Base-by-base conservation (phyloP, 1,140 invertebrate genomes). In the Colletes latitarsis region DNA sequence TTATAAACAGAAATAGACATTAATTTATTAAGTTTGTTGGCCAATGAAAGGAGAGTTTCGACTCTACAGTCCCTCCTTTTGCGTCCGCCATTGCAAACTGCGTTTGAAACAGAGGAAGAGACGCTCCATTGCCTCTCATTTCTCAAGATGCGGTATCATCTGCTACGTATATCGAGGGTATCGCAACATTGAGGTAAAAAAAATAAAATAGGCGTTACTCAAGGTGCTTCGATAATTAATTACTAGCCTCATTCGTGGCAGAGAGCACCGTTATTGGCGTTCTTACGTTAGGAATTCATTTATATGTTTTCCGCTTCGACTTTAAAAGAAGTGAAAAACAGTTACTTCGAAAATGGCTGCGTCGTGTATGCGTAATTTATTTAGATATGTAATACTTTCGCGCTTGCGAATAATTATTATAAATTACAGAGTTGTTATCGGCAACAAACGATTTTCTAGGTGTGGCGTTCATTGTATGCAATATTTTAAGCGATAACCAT, bases 171-270 rank as follows among this genome's bases (percentile, higher is more conserved):
- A 58, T 39, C 6, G 6, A 46, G 62, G 39, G 8, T 53, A 46
- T 49, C 17, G 8, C 52, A 41, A 63, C 41, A 64, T 46, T 72
- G 6, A 10, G 46, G 46, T 30, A n/a, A 10, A 78, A 73, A 62
- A 53, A 14, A 53, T 63, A 14, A 30, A 39, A 21, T 73, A 19
- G 15, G 68, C 14, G 58, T 73, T 78, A 15, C 12, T 21, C 69
- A 55, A 78, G 69, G 76, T 53, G 67, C 14, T 39, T 64, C 12
- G 70, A 80, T 75, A 67, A 80, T 74, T 80, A 66, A 57, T 73
- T 30, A 39, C 39, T 17, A 75, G 52, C 62, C 21, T 58, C 3
- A 21, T 52, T 58, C 30, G 74, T 57, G 41, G 74, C 58, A 43
- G 17, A 9, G 17, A n/a, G 6, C n/a, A 67, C 77, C 71, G 77